Evolutionary conservation across 2,113 vertebrate genomes (phyloP).

Genomic region (Myodes glareolus): DNA sequence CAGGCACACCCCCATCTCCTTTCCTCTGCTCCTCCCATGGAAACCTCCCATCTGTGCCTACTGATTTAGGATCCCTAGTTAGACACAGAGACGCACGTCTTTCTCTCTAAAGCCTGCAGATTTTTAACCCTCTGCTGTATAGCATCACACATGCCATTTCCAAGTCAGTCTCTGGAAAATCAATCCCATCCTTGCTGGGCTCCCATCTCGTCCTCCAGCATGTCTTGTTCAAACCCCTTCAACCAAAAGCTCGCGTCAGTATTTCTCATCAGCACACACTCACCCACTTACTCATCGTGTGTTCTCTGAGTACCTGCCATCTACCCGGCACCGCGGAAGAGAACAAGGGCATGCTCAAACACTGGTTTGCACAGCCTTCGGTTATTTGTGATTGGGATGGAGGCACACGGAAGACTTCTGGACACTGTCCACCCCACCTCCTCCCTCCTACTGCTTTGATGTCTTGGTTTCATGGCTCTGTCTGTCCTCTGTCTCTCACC

Average conservation of each 20-base stretch:
- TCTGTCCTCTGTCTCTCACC: neutral
- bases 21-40: neutral
- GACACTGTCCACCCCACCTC: neutral
- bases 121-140: constrained; percentile 36
- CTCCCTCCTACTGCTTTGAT: neutral
- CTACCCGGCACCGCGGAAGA: neutral
- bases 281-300: neutral
- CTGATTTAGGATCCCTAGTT: neutral
- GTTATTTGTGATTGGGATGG: neutral
- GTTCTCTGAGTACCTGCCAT: neutral
- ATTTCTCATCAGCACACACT: neutral
- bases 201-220: neutral
- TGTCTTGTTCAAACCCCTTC: neutral
- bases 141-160: neutral
- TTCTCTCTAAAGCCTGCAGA: neutral
- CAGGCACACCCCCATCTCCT: neutral
- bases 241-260: neutral
- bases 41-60: neutral
- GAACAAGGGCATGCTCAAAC: neutral
- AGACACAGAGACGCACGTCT: neutral
- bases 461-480: neutral
- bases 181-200: neutral
- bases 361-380: neutral
- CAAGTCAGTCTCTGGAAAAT: neutral
- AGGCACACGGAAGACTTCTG: neutral